Conservation (phyloP, 2,797 vertebrate genomes). For the Cuculus canorus region DNA sequence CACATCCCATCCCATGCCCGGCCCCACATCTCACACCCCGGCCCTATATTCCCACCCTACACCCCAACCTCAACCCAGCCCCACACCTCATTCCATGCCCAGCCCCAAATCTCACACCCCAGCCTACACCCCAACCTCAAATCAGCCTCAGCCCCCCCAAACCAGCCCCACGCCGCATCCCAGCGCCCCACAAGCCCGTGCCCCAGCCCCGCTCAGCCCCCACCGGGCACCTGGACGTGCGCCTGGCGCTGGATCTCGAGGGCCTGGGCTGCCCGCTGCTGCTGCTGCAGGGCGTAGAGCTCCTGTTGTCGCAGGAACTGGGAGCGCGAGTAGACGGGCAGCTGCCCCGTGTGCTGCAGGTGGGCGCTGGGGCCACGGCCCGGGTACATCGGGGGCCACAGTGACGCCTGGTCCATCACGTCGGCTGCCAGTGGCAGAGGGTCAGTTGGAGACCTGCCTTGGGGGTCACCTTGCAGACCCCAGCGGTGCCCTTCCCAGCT, state of each 20-base stretch:
- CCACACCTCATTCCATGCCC: too few species aligned
- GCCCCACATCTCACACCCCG: too few species aligned
- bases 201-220: too few species aligned
- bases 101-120: too few species aligned
- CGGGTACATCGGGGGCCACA: constrained; percentile 96
- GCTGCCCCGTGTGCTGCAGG: constrained; percentile 92
- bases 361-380: constrained; percentile 89
- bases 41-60: too few species aligned
- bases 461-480: not conserved
- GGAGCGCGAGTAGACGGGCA: constrained; percentile 88
- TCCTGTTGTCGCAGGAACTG: constrained; percentile 97
- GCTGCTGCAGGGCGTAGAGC: constrained; percentile 92
- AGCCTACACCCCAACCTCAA: too few species aligned
- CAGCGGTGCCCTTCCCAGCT: not conserved
- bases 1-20: too few species aligned
- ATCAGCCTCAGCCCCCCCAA: rapidly evolving
- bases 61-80: too few species aligned
- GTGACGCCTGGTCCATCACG: constrained; percentile 94
- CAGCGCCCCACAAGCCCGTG: not conserved
- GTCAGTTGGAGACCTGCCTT: rapidly evolving
- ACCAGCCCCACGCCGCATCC: not conserved
- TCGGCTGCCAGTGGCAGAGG: constrained; percentile 77
- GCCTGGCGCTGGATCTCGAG: constrained; percentile 40
- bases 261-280: constrained; percentile 74
- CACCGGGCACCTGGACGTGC: not conserved